Percentiles rank a stretch among this genome's conserved stretches.
These are phyloP conservation scores for Scaptomyza parva DNA, from an alignment of 2,888 invertebrate genomes.

Conservation along the genomic window DNA sequence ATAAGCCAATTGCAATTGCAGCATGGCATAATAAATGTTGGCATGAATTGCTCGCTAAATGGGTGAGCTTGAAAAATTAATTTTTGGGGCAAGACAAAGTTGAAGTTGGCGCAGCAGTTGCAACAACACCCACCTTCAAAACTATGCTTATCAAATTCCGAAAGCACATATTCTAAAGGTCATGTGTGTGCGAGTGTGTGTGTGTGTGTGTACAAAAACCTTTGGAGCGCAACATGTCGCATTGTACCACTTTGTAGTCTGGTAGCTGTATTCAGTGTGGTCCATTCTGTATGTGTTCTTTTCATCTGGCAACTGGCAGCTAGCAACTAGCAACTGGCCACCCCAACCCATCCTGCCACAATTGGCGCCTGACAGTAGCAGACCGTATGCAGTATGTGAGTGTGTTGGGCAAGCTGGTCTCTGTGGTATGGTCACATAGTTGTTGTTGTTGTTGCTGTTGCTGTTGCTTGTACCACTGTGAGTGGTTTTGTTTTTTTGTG, in stretches of 20 bases:
- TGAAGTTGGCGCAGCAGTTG: neutral
- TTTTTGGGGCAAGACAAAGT: constrained; percentile 18
- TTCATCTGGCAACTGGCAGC: constrained; percentile 31
- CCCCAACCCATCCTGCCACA: constrained; percentile 28
- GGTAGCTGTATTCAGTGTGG: constrained; percentile 17
- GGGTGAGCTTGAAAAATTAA: constrained; percentile 17
- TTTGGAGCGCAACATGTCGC: constrained; percentile 78
- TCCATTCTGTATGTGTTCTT: constrained; percentile 12
- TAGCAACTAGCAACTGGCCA: constrained; percentile 36
- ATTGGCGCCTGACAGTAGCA: constrained; percentile 28
- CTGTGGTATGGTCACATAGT: constrained; percentile 24
- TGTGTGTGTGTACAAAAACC: constrained; percentile 36
- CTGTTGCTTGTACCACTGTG: constrained; percentile 41
- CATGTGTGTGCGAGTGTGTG: constrained; percentile 23
- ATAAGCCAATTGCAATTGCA: constrained; percentile 42
- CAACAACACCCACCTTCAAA: neutral
- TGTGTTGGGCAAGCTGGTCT: constrained; percentile 10
- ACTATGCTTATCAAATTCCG: constrained; percentile 48
- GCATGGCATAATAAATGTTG: neutral
- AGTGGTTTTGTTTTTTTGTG: constrained; percentile 60
- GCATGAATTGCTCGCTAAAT: constrained; percentile 3
- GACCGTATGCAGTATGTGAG: neutral
- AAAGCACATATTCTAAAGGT: constrained; percentile 61
- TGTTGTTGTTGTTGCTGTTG: constrained; percentile 14
- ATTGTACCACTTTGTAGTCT: constrained; percentile 72